Base-by-base conservation (phyloP, 2,113 vertebrate species). In the Platysteira castanea region DNA sequence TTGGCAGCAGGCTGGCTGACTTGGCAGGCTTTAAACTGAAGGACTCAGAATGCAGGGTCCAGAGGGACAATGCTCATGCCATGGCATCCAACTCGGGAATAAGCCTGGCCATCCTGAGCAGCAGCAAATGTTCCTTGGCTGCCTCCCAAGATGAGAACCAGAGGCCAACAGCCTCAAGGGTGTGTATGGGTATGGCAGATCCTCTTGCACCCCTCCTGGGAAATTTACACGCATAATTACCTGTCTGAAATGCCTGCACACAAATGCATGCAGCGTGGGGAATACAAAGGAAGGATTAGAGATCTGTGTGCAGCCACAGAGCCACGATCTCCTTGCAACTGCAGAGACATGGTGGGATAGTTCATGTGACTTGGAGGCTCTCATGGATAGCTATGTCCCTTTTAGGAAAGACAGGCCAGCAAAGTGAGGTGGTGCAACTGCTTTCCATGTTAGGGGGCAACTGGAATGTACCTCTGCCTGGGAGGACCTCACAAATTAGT, bases 221-320 rank as follows among this genome's bases (percentile, higher is more conserved):
- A 59, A 86, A 26, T 37, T 35, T 67, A 35, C 26, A 50, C 1
- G 17, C 52, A 26, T 42, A 30, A 50, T 67, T 57, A 57, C 35
- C 42, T 42, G 24, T 22, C 44, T 42, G 83, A 42, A 67, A 57
- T 50, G 52, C 37, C 52, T 35, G 61, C 31, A 21, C 71, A 26
- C 7, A 42, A 57, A 31, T 15, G 12, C 47, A 21, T 0, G 0
- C 52, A 67, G 35, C 20, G 30, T 11, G 16, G 44, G 70, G 31
- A 86, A 21, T 7, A 18, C 35, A 16, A 37, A 31, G 83, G 26
- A 21, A 35, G 26, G 44, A 35, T 35, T 27, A 37, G 21, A 59
- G 44, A 76, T 42, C 26, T 42, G 31, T 35, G 53, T 22, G 26
- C 16, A 31, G 20, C 9, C 61, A 50, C 21, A 22, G 37, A 22